A percentile compares a stretch with the other conserved stretches of the same genome.
phyloP scores from a whole-genome alignment of 2,888 invertebrate species.

The Drosophila ustulata region DNA sequence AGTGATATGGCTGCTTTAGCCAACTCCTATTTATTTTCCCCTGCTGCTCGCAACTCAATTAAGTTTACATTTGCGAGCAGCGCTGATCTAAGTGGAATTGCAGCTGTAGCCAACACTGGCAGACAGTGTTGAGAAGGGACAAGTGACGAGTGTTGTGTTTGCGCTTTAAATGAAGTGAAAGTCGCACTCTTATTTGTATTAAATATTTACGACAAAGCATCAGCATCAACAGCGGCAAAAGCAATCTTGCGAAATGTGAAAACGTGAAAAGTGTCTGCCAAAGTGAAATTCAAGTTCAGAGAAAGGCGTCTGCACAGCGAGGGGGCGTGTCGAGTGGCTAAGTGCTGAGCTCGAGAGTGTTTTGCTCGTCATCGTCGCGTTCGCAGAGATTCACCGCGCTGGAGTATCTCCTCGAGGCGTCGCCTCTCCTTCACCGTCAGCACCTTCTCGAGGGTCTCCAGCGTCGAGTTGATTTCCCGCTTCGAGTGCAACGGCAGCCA shows the following conservation, averaged over 20 bases:
- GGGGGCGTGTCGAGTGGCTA: slow-evolving; percentile 1
- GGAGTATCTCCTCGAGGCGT: slow-evolving; percentile 84
- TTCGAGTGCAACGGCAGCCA: slow-evolving; percentile 85
- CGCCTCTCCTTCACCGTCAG: slow-evolving; percentile 83
- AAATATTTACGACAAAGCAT: slow-evolving; percentile 67
- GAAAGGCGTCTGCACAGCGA: too few species aligned
- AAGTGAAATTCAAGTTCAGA: slow-evolving; percentile 64
- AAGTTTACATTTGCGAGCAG: neutral
- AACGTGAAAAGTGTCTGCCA: slow-evolving; percentile 17
- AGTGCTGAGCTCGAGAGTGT: slow-evolving; percentile 1
- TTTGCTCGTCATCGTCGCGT: slow-evolving; percentile 55
- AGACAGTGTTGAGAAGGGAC: slow-evolving; percentile 33
- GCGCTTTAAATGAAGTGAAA: slow-evolving; percentile 69
- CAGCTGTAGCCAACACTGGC: slow-evolving; percentile 31
- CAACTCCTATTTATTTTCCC: neutral
- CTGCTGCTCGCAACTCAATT: neutral
- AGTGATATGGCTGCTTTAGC: neutral
- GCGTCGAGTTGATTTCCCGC: slow-evolving; percentile 84
- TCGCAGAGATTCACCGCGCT: slow-evolving; percentile 65
- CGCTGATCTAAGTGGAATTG: slow-evolving; percentile 10
- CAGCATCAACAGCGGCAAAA: slow-evolving; percentile 44
- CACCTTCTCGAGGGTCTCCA: slow-evolving; percentile 83
- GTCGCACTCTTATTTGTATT: slow-evolving; percentile 74
- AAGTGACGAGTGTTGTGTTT: slow-evolving; percentile 36
- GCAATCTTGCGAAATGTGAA: slow-evolving; percentile 55